Percentiles rank a stretch among this genome's conserved stretches.
Evolutionary conservation across 2,888 invertebrate species (phyloP).

Genomic region (Nomada lathburiana): DNA sequence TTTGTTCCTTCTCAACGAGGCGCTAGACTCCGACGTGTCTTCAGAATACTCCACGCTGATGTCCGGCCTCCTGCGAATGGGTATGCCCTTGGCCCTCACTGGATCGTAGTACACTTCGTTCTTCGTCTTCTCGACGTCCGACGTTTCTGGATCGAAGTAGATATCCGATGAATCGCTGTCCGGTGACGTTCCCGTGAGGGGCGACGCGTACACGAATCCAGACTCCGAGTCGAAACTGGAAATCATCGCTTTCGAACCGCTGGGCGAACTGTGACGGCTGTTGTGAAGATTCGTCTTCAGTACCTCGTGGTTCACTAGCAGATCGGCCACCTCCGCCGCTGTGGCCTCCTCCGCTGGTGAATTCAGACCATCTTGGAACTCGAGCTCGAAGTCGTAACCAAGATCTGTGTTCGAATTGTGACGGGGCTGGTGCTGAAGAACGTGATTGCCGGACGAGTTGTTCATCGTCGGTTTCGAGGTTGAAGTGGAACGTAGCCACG

Average conservation of each 20-base stretch:
- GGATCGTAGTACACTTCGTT: constrained; percentile 73
- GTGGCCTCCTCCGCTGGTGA: constrained; percentile 88
- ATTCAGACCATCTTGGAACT: constrained; percentile 87
- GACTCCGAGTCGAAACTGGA: constrained; percentile 83
- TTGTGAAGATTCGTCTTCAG: constrained; percentile 72
- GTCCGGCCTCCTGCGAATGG: constrained; percentile 29
- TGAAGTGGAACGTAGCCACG: constrained; percentile 73
- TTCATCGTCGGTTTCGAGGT: constrained; percentile 75
- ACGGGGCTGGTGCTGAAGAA: constrained; percentile 84
- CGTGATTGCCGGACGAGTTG: constrained; percentile 74
- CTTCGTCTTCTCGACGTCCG: constrained; percentile 75
- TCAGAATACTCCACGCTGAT: constrained; percentile 55
- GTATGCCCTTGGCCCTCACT: constrained; percentile 1
- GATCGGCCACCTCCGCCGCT: constrained; percentile 84
- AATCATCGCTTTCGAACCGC: constrained; percentile 84
- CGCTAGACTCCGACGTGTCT: constrained; percentile 76
- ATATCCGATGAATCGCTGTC: constrained; percentile 84
- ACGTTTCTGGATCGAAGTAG: constrained; percentile 80
- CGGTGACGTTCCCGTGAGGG: constrained; percentile 76
- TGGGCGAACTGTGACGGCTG: constrained; percentile 84
- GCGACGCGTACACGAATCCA: constrained; percentile 85
- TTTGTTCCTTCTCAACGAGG: constrained; percentile 51
- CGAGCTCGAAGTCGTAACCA: constrained; percentile 79
- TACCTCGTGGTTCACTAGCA: constrained; percentile 81
- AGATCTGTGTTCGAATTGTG: constrained; percentile 82